A percentile compares a stretch with the other conserved stretches of the same genome.
These are phyloP conservation scores for Ectobius pallidus DNA, from an alignment of 2,888 invertebrate species.

Conservation along the genomic window DNA sequence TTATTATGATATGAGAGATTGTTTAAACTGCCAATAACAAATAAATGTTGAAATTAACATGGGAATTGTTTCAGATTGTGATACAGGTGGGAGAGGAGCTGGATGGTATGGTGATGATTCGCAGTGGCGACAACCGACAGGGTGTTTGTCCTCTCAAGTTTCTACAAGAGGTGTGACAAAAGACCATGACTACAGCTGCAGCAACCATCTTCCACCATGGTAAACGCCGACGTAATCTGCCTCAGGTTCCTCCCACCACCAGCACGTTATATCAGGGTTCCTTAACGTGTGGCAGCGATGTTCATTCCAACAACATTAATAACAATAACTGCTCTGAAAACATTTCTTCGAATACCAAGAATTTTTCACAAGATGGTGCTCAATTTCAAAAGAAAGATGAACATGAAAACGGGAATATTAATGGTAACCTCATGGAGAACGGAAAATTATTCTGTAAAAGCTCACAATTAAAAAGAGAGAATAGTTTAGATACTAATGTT, in stretches of 20 bases:
- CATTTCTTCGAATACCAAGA: neutral
- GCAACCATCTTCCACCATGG: neutral
- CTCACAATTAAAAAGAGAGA: conserved; percentile 6
- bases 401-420: neutral
- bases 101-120: conserved; percentile 92
- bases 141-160: conserved; percentile 94
- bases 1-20: no score
- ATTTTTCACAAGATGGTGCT: conserved; percentile 2
- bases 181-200: neutral
- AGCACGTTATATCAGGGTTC: no score
- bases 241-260: conserved; percentile 4
- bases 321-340: neutral
- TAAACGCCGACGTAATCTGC: conserved; percentile 11
- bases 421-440: neutral
- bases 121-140: conserved; percentile 91
- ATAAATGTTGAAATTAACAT: no score
- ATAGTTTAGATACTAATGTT: conserved; percentile 1
- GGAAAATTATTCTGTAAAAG: neutral
- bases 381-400: neutral
- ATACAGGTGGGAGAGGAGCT: conserved; percentile 90
- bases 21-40: no score
- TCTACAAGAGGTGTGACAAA: conserved; percentile 89
- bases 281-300: neutral
- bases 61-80: conserved; percentile 77
- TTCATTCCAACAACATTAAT: conserved; percentile 7